Conservation (phyloP, 92 coral and sea anemone species). For the Ricordea florida region DNA sequence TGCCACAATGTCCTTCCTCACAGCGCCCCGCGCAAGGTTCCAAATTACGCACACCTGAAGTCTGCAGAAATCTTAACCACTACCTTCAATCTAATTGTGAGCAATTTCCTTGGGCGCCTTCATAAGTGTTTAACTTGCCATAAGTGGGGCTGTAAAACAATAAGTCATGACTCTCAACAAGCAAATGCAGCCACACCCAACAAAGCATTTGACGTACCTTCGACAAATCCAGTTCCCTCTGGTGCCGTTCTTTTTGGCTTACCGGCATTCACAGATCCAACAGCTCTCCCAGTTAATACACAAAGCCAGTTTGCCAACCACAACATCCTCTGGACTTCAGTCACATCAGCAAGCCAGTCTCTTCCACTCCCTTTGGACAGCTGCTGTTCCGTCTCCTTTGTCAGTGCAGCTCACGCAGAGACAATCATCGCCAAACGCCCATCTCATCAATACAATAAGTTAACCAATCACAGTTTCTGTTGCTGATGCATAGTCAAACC, state of each 20-base stretch:
- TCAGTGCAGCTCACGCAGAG: conserved; percentile 6
- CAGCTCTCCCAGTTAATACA: conserved; percentile 2
- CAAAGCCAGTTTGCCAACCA: conserved; percentile 1
- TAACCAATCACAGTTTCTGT: conserved; percentile 10
- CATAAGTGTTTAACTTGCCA: conserved; percentile 27
- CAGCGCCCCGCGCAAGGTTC: neutral
- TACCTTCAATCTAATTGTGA: conserved; percentile 4
- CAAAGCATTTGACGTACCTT: neutral
- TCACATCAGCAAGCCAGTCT: conserved; percentile 2
- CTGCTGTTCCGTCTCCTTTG: conserved; percentile 43
- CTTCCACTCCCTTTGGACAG: conserved; percentile 24
- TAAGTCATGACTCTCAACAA: too few relatives aligned
- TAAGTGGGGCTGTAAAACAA: conserved; percentile 24
- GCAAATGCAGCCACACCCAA: too few relatives aligned
- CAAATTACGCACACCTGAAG: conserved; percentile 5
- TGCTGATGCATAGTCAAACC: neutral
- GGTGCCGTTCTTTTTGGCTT: conserved; percentile 3
- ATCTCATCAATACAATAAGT: neutral
- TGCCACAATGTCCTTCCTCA: neutral
- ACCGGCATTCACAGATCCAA: conserved; percentile 19
- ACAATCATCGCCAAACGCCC: conserved; percentile 12
- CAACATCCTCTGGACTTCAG: conserved; percentile 30
- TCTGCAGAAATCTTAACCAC: conserved; percentile 5
- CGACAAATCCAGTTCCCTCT: neutral
- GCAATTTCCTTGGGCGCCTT: conserved; percentile 2